Evolutionary conservation across 2,888 invertebrate genomes (phyloP).

Genomic region (Mantis religiosa): DNA sequence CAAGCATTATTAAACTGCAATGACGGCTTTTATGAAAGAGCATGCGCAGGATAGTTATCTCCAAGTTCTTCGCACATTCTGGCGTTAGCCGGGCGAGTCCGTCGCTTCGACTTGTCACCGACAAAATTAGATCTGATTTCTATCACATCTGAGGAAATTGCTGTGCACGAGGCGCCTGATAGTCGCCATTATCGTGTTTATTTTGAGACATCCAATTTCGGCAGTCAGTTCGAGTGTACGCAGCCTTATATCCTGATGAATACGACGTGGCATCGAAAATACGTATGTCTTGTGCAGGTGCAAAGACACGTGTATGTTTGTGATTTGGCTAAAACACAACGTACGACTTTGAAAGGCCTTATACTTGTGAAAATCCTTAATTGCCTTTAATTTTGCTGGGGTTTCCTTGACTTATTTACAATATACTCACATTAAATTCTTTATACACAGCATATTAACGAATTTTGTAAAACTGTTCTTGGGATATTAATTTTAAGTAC

Average conservation of each 20-base stretch:
- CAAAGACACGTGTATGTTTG: neutral
- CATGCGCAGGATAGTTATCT: neutral
- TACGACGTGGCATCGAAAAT: neutral
- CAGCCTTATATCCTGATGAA: neutral
- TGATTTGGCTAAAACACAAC: neutral
- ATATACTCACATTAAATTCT: too few species aligned
- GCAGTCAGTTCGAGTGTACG: neutral
- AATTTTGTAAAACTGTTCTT: too few species aligned
- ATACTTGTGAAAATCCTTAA: too few species aligned
- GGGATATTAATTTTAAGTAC: too few species aligned
- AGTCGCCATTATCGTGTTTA: neutral
- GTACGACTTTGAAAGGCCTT: too few species aligned
- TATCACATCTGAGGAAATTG: neutral
- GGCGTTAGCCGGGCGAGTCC: neutral
- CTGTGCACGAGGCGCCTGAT: neutral
- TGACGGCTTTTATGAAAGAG: neutral
- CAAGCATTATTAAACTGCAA: neutral
- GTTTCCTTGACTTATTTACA: too few species aligned
- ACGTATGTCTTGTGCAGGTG: neutral
- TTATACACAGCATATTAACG: too few species aligned
- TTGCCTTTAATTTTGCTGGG: too few species aligned
- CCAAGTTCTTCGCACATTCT: neutral
- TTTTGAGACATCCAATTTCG: neutral
- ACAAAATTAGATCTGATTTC: neutral
- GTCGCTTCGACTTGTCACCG: neutral